Evolutionary conservation across 2,113 vertebrate genomes (phyloP), one percentile per base, ranked within the genome.

Genomic region (Serinus canaria): DNA sequence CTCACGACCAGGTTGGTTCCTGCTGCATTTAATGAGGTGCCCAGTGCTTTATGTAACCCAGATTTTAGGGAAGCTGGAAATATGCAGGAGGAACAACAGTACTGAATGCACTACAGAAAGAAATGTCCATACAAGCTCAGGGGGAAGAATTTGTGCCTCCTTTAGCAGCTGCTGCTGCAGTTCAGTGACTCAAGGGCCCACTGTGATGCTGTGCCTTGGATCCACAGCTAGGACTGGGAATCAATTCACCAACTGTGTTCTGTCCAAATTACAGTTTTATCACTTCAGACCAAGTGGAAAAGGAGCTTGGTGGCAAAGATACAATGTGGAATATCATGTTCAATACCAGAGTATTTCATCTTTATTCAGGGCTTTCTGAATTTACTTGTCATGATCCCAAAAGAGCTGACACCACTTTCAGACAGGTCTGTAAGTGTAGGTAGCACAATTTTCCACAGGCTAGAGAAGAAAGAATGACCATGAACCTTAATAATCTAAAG

Each of bases 131-230:
- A 15, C 13, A 56, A 76, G n/a, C 31, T 68, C 27, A 6, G 37
- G 5, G 31, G 28, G 19, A 43, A 80, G 46, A 76, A 59, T 43
- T 7, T 73, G 20, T 73, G n/a, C 35, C 59, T 77, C n/a, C 16
- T 52, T 47, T 6, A 1, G 56, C 66, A 85, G 30, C 10, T 68
- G 49, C 68, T 70, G 43, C 84, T 79, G 70, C 58, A 52, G 37
- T 37, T 56, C 24, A 76, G 75, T 0, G 0, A 9, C 24, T 72
- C 5, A 3, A 56, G 58, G 20, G 27, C 11, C 30, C 22, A 27
- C 41, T 6, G 2, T 1, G 2, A 18, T 24, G 41, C 53, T 66
- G 31, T 55, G 58, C 43, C 55, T 56, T 15, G 3, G 33, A 43
- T 19, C 46, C 49, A 41, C 47, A 49, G 70, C 62, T 16, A 19